Evolutionary conservation across 2,888 invertebrate genomes (phyloP), one percentile per base, ranked within the genome.

Genomic region (Brachypterus glaber): DNA sequence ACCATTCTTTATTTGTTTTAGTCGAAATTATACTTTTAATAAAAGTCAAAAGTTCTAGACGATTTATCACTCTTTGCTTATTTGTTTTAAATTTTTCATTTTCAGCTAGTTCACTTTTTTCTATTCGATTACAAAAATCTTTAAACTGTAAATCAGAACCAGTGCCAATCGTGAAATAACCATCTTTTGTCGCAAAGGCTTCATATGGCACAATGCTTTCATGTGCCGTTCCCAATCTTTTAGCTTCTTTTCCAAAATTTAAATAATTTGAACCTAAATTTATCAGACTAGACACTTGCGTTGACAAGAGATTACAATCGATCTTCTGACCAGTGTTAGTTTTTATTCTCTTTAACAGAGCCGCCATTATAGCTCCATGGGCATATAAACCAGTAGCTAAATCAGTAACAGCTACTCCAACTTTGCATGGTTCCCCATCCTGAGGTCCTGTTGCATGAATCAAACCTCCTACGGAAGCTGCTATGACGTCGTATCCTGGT

Each of bases 401-500:
- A 64, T 97, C 96, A 0, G 91, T 93, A 52, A 93, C 76, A 1
- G 96, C 91, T 1, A 95, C 89, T 8, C 95, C 96, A 9, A 83
- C 80, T 66, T 95, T 93, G 44, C 85, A 84, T 0, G 96, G 95
- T 26, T 79, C 80, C 0, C 92, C 90, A 51, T 79, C 68, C 49
- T 71, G 71, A 32, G 87, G 80, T 0, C 97, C 97, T 0, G 97
- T 97, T 15, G 89, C 82, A 56, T 90, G 79, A 15, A 96, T 55
- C 0, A 96, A 68, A 0, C 97, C 96, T 3, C 92, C 95, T 52
- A 91, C 73, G 0, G 93, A 95, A 9, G 92, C 82, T 1, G 92
- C 93, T 49, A 97, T 89, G 0, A 92, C 90, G 68, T 97, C 97
- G 64, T 93, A 96, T 49, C 97, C 97, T n/a, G 92, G 89, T 50